A percentile compares a stretch with the other conserved stretches of the same genome.
phyloP scores from a whole-genome alignment of 1,140 invertebrate species.

The Hyphantria cunea region DNA sequence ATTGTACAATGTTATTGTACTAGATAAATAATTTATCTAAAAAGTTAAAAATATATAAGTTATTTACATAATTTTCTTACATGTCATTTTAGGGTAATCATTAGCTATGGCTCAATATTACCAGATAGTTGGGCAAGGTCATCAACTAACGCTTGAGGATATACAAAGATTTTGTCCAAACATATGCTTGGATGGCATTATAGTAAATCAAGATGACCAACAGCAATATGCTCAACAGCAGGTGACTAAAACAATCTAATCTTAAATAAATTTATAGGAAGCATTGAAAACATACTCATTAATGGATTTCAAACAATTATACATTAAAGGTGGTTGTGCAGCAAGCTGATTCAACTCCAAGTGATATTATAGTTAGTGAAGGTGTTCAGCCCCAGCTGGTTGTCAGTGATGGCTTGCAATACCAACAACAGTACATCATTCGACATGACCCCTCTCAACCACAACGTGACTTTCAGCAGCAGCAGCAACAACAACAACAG shows the following conservation, averaged over 20 bases:
- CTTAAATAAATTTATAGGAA: conserved; percentile 10
- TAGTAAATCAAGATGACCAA: conserved; percentile 76
- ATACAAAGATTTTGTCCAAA: conserved; percentile 76
- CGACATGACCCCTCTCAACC: conserved; percentile 63
- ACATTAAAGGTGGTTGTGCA: conserved; percentile 67
- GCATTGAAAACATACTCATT: background rate
- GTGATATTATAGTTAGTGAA: conserved; percentile 76
- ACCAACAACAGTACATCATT: conserved; percentile 75
- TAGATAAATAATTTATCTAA: too few species aligned
- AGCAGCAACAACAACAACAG: conserved; percentile 62
- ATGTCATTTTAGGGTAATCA: conserved; percentile 61
- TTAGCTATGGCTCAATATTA: conserved; percentile 78
- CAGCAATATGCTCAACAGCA: conserved; percentile 71
- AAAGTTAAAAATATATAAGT: too few species aligned
- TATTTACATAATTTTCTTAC: background rate
- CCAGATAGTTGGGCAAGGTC: conserved; percentile 77
- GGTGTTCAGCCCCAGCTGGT: conserved; percentile 68
- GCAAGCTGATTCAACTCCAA: conserved; percentile 63
- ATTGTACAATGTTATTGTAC: too few species aligned
- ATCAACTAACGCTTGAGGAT: conserved; percentile 70
- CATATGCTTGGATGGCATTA: conserved; percentile 72
- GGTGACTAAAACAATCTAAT: conserved; percentile 36
- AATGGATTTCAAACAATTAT: conserved; percentile 19
- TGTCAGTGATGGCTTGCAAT: conserved; percentile 72
- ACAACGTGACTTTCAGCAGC: conserved; percentile 64